Evolutionary conservation across 2,888 invertebrate genomes (phyloP), one percentile per base, ranked within the genome.

Genomic region (Drosophila macrospina): DNA sequence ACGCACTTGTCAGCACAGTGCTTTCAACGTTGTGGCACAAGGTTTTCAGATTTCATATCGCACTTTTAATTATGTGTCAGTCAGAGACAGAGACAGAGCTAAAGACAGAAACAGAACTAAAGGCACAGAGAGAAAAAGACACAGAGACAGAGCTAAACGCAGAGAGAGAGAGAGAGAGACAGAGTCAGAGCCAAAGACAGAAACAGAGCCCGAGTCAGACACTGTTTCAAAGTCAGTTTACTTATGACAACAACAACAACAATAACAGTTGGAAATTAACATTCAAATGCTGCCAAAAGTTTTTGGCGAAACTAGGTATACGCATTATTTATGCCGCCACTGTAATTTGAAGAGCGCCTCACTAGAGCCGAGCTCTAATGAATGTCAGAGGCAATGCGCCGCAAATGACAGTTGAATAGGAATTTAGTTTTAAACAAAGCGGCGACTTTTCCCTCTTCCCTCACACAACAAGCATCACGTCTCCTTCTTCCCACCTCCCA

Each of bases 371-470:
- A 10, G 5, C 13, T 30, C 50, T 78, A 74, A 74, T 71, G 67
- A 78, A 74, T 65, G 69, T 62, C 78, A 68, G 57, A 50, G 65
- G 62, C 69, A 62, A 56, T 44, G 60, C 45, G 78, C 56, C 85
- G 44, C 86, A 79, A 84, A 85, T 87, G 84, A 82, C 88, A 85
- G 80, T 84, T 87, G 80, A 85, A 87, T 84, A 69, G 39, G 69
- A 84, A 78, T 84, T 86, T 80, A 71, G 81, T 84, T 84, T 65
- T 51, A 59, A 86, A 80, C 74, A 77, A 74, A 73, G 54, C 71
- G 62, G 48, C 55, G 59, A 36, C 69, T 59, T 56, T 57, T 4
- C 36, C n/a, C n/a, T n/a, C n/a, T n/a, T n/a, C n/a, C n/a, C 54
- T 7, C 7, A 28, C 28, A 28, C 5, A 28, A 28, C 28, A 28